These are phyloP conservation scores for Myiotriccus ornatus DNA, from an alignment of 2,797 vertebrate genomes.

Conservation along the genomic window DNA sequence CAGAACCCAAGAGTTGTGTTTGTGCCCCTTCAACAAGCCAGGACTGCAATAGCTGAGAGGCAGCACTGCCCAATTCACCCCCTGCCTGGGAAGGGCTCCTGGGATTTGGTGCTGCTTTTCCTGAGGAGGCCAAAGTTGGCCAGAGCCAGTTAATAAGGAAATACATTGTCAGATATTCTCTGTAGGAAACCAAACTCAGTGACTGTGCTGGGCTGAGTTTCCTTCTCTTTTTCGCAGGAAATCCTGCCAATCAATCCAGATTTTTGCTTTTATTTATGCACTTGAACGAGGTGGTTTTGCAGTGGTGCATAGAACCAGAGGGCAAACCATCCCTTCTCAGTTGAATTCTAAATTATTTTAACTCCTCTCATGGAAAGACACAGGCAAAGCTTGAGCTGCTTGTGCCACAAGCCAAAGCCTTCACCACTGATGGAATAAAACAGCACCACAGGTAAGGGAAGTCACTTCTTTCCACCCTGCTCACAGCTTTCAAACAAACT, in stretches of 20 bases:
- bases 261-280: background rate
- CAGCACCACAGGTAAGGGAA: background rate
- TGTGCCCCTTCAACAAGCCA: background rate
- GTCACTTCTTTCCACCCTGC: background rate
- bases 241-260: background rate
- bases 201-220: background rate
- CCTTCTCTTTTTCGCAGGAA: background rate
- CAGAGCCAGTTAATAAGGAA: background rate
- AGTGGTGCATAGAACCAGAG: background rate
- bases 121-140: background rate
- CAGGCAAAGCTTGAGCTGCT: background rate
- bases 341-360: background rate
- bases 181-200: background rate
- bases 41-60: background rate
- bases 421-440: background rate
- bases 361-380: background rate
- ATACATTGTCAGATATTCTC: background rate
- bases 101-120: background rate
- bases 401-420: background rate
- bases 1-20: background rate
- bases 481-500: background rate
- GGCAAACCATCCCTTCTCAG: background rate
- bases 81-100: background rate
- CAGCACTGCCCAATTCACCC: background rate
- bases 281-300: background rate